Evolutionary conservation across 2,113 vertebrate species (phyloP).

Genomic region (Stictonetta naevosa): DNA sequence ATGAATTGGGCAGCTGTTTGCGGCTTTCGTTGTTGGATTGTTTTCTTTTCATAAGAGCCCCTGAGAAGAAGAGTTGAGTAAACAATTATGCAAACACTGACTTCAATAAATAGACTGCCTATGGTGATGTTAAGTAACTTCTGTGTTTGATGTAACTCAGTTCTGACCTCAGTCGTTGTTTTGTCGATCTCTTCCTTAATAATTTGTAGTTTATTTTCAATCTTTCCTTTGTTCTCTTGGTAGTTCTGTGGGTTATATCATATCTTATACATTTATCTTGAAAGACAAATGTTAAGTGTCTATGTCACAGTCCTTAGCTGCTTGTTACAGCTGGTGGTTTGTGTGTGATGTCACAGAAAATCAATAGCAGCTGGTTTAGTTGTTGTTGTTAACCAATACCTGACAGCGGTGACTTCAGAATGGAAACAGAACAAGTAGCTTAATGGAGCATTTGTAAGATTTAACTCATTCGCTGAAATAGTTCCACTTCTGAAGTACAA

Average conservation of each 20-base stretch:
- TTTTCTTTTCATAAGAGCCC: background rate
- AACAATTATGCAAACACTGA: background rate
- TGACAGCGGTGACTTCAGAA: background rate
- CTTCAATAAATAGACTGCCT: background rate
- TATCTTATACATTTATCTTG: background rate
- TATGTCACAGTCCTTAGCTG: background rate
- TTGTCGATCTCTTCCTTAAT: background rate
- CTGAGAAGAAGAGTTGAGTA: background rate
- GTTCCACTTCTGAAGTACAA: background rate
- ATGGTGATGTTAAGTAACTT: background rate
- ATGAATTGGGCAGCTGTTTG: background rate
- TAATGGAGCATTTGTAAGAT: background rate
- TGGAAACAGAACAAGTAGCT: background rate
- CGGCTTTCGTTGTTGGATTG: background rate
- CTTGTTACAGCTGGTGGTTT: background rate
- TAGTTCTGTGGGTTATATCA: background rate
- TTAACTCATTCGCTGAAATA: background rate
- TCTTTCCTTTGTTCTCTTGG: background rate
- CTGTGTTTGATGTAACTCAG: background rate
- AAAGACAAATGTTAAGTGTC: background rate
- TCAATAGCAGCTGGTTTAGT: background rate
- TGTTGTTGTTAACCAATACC: accelerated
- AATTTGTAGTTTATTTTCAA: accelerated
- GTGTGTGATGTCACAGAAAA: background rate
- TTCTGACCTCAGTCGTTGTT: background rate